Evolutionary conservation across 2,797 vertebrate species (phyloP), one percentile per base, ranked within the genome.

Genomic region (Pseudopleuronectes americanus): DNA sequence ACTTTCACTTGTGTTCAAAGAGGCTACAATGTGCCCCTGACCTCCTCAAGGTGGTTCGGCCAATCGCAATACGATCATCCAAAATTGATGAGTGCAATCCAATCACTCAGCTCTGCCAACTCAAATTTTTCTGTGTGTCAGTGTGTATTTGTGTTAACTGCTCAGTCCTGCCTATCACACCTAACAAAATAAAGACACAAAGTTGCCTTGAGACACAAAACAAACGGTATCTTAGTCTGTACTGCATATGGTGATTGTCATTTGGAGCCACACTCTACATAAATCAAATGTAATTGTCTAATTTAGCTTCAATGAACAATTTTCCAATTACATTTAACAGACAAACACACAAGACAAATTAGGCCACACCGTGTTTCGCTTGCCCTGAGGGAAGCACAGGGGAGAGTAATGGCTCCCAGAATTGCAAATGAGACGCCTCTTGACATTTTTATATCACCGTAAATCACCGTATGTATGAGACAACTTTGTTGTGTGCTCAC

Each of bases 401-500:
- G 26, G 66, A 69, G 64, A 81, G 71, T 84, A 87, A 88, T 63
- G 57, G 69, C 72, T 72, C 75, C 74, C 75, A 72, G 80, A 81
- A 86, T 87, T 63, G 53, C 55, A 88, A 92, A 90, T 81, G 73
- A 86, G 83, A 28, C 41, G 43, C 76, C 71, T 74, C 61, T 77
- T 76, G 86, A 89, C 89, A 82, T 81, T 83, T 93, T 92, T 85
- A 90, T 74, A 73, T 79, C 57, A 23, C 62, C 8, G 65, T 88
- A 84, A 83, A 86, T 90, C 77, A 85, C 68, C 0, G 22, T 56
- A 36, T 61, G 54, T 56, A 74, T 41, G 74, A 83, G 85, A 49
- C 77, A 75, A 63, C 43, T 87, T 82, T 19, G 52, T 38, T 13
- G 73, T 63, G 63, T n/a, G 75, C 59, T 73, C 65, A 60, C 79